Base-by-base conservation (phyloP, 2,888 invertebrate genomes). In the Meganola albula region DNA sequence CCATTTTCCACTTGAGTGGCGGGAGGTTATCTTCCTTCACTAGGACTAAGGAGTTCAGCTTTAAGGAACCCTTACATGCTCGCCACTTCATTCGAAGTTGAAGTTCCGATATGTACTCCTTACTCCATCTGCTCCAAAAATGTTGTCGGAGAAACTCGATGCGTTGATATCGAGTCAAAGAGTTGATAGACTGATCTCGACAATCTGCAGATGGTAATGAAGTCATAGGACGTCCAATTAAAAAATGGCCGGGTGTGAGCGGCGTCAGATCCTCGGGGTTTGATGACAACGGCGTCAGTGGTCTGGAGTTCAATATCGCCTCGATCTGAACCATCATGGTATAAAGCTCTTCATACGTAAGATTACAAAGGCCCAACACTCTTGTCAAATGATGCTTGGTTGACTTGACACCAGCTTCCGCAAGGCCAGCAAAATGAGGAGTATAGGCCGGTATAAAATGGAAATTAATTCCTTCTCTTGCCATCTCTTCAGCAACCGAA, bases 51-150 rank as follows among this genome's bases (percentile, higher is more conserved):
- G 44, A 39, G 8, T 40, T 42, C 7, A 43, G 12, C 2, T 34
- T 34, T 1, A 51, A 34, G 12, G 23, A 24, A 4, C 29, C 23
- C 10, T 7, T 28, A 10, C 34, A 29, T 0, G 13, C 26, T 11
- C 28, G 31, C 59, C 58, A 60, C 32, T 59, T 57, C 1, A 40
- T 38, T 11, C 55, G n/a, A 20, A 56, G 52, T 22, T 60, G 58
- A 0, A 63, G 16, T 20, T 47, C 45, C 1, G 33, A 18, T 0
- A 53, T 23, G 10, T 47, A 53, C 28, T 53, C 45, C 9, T 30
- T 36, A 8, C 35, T 34, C 43, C 44, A 48, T 26, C 46, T 24
- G 2, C 27, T 11, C 47, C 46, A 49, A 20, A 48, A 49, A 12
- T 45, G 47, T 20, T 38, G 49, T 1, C 31, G 24, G 1, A 39